phyloP scores from a whole-genome alignment of 2,888 invertebrate genomes.

The Phyllotreta striolata region DNA sequence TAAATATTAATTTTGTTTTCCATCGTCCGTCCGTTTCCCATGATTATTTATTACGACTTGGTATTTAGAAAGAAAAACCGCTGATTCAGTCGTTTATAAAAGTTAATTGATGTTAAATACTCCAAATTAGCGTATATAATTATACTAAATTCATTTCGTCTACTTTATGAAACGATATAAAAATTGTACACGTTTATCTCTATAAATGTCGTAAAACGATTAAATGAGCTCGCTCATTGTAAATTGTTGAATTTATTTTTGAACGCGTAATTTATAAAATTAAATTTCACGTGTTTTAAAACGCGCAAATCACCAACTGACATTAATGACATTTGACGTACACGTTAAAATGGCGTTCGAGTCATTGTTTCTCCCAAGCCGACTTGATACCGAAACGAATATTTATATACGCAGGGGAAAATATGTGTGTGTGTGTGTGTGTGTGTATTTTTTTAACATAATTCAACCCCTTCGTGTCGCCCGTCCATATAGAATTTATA shows the following conservation, averaged over 20 bases:
- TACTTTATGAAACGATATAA: too few relatives aligned
- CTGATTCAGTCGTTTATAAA: conserved; percentile 8
- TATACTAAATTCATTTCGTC: conserved; percentile 4
- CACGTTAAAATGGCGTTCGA: background rate
- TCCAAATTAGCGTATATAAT: conserved; percentile 9
- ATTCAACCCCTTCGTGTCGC: conserved; percentile 49
- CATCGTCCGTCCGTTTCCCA: background rate
- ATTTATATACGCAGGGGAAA: conserved; percentile 1
- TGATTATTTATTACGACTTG: conserved; percentile 2
- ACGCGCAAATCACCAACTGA: too few relatives aligned
- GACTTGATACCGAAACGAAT: background rate
- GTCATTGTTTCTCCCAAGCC: background rate
- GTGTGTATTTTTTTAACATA: conserved; percentile 23
- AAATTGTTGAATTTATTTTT: too few relatives aligned
- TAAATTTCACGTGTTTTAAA: too few relatives aligned
- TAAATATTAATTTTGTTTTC: background rate
- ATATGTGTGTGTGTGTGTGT: background rate
- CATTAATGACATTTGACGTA: too few relatives aligned
- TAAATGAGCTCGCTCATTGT: too few relatives aligned
- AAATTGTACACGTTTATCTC: too few relatives aligned
- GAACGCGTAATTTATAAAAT: too few relatives aligned
- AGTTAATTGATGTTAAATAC: conserved; percentile 12
- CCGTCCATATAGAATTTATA: conserved; percentile 52
- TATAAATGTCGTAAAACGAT: too few relatives aligned
- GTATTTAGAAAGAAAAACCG: conserved; percentile 1